Conservation (phyloP, 2,888 invertebrate species). For the Drosophila neoperkinsi region DNA sequence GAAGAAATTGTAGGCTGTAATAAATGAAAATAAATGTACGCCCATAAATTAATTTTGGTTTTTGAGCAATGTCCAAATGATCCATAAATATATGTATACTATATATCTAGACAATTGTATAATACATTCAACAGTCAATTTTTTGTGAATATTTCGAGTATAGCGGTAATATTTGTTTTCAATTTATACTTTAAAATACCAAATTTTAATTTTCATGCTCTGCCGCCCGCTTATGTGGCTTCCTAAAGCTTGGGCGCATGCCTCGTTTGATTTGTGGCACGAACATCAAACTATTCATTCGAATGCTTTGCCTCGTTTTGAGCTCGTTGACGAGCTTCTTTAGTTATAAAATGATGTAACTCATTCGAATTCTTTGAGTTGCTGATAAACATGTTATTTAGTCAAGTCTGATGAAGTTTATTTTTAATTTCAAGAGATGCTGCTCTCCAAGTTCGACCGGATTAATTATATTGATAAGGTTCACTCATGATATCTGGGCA, state of each 20-base stretch:
- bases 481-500: background rate
- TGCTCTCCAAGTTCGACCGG: background rate
- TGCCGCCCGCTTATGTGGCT: constrained; percentile 1
- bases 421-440: background rate
- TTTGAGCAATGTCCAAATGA: background rate
- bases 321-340: constrained; percentile 7
- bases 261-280: constrained; percentile 22
- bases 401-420: background rate
- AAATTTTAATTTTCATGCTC: constrained; percentile 18
- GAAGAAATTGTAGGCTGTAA: background rate
- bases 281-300: constrained; percentile 6
- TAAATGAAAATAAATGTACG: background rate
- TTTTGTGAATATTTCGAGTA: background rate
- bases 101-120: background rate
- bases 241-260: constrained; percentile 7
- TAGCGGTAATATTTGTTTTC: background rate
- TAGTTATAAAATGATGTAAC: constrained; percentile 10
- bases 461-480: background rate
- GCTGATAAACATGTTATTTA: background rate
- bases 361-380: background rate
- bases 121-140: background rate
- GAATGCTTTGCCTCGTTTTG: background rate
- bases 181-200: background rate
- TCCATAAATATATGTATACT: background rate
- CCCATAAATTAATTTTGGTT: background rate